A percentile compares a stretch with the other conserved stretches of the same genome.
Conservation (phyloP, 2,888 invertebrate species). For the Chrysolina oricalcia region DNA sequence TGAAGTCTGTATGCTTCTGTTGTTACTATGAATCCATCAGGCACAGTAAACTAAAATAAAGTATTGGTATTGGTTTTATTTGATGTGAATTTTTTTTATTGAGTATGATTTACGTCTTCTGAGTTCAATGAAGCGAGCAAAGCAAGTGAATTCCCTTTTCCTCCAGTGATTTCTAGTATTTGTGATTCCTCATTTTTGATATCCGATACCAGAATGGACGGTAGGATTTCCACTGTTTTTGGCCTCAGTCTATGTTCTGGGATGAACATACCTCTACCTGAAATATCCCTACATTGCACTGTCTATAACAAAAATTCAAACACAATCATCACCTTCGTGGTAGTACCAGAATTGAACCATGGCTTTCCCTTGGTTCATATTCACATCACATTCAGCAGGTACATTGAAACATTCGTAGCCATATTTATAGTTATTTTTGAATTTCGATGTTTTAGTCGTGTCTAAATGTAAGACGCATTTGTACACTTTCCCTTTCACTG, state of each 20-base stretch:
- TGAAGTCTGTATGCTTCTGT: constrained; percentile 77
- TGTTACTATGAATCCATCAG: constrained; percentile 83
- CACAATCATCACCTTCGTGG: constrained; percentile 55
- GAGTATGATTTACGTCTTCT: constrained; percentile 69
- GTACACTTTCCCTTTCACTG: constrained; percentile 46
- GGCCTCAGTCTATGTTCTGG: constrained; percentile 55
- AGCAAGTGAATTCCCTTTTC: constrained; percentile 86
- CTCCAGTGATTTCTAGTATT: constrained; percentile 79
- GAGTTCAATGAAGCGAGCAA: constrained; percentile 73
- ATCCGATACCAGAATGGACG: constrained; percentile 55
- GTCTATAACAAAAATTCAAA: neutral
- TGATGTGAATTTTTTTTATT: neutral
- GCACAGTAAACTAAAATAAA: constrained; percentile 74
- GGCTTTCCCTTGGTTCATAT: constrained; percentile 68
- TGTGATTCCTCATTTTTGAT: constrained; percentile 74
- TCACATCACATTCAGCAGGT: constrained; percentile 65
- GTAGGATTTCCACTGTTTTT: constrained; percentile 49
- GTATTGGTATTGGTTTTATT: neutral
- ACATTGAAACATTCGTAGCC: constrained; percentile 60
- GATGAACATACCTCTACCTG: constrained; percentile 38
- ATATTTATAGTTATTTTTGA: constrained; percentile 47
- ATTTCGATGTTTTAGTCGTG: constrained; percentile 35
- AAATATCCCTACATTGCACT: neutral
- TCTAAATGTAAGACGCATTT: constrained; percentile 62
- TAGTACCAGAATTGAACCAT: constrained; percentile 69